A percentile compares a stretch with the other conserved stretches of the same genome.
phyloP scores from a whole-genome alignment of 2,888 invertebrate genomes.

The Drosophila kuntzei region DNA sequence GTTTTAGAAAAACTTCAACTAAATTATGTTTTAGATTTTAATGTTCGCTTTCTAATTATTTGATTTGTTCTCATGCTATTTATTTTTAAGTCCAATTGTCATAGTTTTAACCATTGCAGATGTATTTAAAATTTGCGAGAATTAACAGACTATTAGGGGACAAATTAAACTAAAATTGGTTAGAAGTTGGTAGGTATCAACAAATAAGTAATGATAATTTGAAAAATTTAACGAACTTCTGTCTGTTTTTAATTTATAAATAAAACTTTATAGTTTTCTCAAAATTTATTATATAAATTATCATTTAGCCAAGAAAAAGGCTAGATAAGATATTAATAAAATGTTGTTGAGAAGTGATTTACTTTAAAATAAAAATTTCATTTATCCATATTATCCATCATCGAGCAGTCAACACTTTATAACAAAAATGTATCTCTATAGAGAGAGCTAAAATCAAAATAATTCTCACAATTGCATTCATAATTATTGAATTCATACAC shows the following conservation, averaged over 20 bases:
- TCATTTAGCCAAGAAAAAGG: too few species aligned
- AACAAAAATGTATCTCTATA: too few species aligned
- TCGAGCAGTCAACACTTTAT: too few species aligned
- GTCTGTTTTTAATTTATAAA: too few species aligned
- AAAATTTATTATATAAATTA: too few species aligned
- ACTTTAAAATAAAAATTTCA: too few species aligned
- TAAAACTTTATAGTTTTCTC: too few species aligned
- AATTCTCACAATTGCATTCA: background rate
- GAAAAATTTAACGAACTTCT: too few species aligned
- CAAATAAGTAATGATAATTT: too few species aligned
- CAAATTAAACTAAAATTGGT: background rate
- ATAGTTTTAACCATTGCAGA: background rate
- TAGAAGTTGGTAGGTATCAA: too few species aligned
- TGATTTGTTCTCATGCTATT: background rate
- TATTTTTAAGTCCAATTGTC: background rate
- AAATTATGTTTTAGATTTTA: background rate
- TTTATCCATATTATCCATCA: too few species aligned
- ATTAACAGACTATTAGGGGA: too few species aligned
- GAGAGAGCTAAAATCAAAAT: background rate
- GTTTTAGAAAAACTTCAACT: conserved; percentile 1
- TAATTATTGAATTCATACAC: conserved; percentile 13
- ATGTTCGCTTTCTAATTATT: background rate
- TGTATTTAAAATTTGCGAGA: background rate
- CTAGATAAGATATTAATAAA: background rate
- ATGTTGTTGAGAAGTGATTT: background rate